Evolutionary conservation across 2,797 vertebrate genomes (phyloP).

Genomic region (Enteromius afrohamiltoni): DNA sequence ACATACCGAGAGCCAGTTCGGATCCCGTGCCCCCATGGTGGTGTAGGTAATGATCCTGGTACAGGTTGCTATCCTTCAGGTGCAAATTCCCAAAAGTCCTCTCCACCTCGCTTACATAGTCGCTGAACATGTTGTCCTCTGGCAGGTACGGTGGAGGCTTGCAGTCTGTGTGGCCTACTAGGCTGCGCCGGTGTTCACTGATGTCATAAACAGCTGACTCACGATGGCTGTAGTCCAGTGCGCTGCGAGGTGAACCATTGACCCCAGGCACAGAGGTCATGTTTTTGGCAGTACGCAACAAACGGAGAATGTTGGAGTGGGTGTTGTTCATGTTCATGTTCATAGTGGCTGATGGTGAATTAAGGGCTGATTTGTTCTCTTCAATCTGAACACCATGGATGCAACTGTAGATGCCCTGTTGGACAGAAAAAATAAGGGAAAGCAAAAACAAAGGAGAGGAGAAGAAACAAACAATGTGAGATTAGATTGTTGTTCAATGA

Average conservation of each 20-base stretch:
- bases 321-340: conserved; percentile 99
- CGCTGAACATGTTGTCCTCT: conserved; percentile 98
- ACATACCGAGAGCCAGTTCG: conserved; percentile 81
- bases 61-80: conserved; percentile 97
- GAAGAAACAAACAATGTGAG: conserved; percentile 20
- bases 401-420: conserved; percentile 98
- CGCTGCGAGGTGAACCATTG: conserved; percentile 90
- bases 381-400: conserved; percentile 98
- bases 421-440: conserved; percentile 44
- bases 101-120: conserved; percentile 98
- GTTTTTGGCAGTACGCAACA: conserved; percentile 97
- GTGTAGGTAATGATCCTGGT: conserved; percentile 98
- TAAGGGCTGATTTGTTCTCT: conserved; percentile 93
- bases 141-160: conserved; percentile 83
- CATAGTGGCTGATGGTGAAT: conserved; percentile 96
- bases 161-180: conserved; percentile 87
- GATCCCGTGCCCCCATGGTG: conserved; percentile 84
- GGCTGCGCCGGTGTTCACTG: conserved; percentile 93
- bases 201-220: conserved; percentile 94
- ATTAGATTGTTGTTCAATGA: conserved; percentile 22
- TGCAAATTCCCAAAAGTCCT: conserved; percentile 98
- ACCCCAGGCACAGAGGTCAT: conserved; percentile 91
- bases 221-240: conserved; percentile 92
- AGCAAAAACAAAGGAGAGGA: conserved; percentile 28
- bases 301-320: conserved; percentile 97